Base-by-base conservation (phyloP, 2,888 invertebrate genomes). In the Tetragonisca angustula region DNA sequence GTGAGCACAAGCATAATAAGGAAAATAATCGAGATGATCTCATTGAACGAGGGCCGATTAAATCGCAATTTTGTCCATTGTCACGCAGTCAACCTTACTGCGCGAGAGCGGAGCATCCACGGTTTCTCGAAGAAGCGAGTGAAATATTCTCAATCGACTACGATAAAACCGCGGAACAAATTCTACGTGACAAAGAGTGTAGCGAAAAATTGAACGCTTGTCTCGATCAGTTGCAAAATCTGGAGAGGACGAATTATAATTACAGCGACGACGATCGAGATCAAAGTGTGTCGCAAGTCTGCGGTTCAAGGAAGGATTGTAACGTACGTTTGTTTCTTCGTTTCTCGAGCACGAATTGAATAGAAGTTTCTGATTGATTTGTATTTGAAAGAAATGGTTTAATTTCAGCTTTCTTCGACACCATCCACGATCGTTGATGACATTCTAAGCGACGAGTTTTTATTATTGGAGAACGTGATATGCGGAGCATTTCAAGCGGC, bases 21-120 rank as follows among this genome's bases (percentile, higher is more conserved):
- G 79, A 79, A 4, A 81, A 86, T 13, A 79, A 87, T 2, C 83
- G 85, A 0, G 78, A 84, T 0, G 88, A 88, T 62, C 81, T 92
- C 4, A 83, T 91, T 15, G 89, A 90, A 70, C 91, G 93, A 0
- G 93, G 92, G 5, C 93, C 93, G 5, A 86, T 90, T 13, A 91
- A 90, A 68, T 87, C 91, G 0, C 88, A 88, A 0, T 24, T 72
- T 11, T n/a, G 21, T 1, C 71, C 74, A 1, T 3, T 70, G 11
- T 5, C 24, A 13, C 83, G 83, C 2, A 82, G 65, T 15, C 87
- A 86, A 27, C 92, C 92, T 27, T 92, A 92, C 64, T 78, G 83
- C 15, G 69, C 84, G 32, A 32, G 19, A 11, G 78, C 80, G 56
- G 88, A 85, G 71, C 69, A 84, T 2, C 27, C 67, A 11, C 79